Conservation (phyloP, 2,888 invertebrate genomes). For the Rutpela maculata region DNA sequence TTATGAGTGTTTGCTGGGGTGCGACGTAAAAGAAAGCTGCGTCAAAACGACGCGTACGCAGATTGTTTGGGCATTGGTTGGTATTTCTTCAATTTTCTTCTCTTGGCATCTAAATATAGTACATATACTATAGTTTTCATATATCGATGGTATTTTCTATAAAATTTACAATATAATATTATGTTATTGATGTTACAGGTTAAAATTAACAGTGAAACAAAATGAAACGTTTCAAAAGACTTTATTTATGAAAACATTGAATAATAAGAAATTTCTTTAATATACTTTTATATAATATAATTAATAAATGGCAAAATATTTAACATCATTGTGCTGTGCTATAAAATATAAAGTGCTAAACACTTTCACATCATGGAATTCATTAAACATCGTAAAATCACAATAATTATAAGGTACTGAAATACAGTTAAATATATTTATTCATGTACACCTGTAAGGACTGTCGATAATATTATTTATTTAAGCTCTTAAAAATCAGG, state of each 20-base stretch:
- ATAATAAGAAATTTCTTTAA: constrained; percentile 21
- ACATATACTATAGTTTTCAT: too few species aligned
- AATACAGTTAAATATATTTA: background rate
- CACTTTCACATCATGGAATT: background rate
- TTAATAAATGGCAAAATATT: constrained; percentile 12
- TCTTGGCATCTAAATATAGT: too few species aligned
- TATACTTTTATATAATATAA: constrained; percentile 17
- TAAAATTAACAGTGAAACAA: background rate
- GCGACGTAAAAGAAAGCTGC: too few species aligned
- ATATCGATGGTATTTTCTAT: too few species aligned
- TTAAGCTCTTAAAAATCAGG: background rate
- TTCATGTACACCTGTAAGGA: background rate
- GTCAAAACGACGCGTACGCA: too few species aligned
- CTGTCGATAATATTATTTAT: constrained; percentile 10
- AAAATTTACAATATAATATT: too few species aligned
- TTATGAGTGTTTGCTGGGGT: too few species aligned
- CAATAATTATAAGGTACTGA: constrained; percentile 10
- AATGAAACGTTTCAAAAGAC: constrained; percentile 1
- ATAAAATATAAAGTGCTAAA: constrained; percentile 34
- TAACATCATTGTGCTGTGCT: constrained; percentile 37
- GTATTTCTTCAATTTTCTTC: too few species aligned
- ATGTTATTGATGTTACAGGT: too few species aligned
- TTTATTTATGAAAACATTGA: constrained; percentile 39
- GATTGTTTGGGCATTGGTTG: too few species aligned
- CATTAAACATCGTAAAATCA: constrained; percentile 5